These are phyloP conservation scores for Hypsopygia costalis DNA, from an alignment of 2,888 invertebrate genomes.

Conservation along the genomic window DNA sequence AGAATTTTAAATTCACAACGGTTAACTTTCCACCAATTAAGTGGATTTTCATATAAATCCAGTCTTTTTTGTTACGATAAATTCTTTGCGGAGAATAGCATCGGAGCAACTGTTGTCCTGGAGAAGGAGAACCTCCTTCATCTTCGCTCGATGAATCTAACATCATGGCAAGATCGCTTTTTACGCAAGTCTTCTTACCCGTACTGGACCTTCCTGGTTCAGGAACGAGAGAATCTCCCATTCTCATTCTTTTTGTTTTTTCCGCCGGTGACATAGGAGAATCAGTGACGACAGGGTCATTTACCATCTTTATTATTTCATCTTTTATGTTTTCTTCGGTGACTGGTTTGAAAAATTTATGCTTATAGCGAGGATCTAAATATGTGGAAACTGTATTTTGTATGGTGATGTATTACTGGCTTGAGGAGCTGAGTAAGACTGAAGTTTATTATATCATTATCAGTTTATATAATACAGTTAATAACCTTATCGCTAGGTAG, in stretches of 20 bases:
- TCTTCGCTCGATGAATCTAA: constrained; percentile 20
- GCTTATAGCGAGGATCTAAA: constrained; percentile 24
- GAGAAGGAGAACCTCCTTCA: neutral
- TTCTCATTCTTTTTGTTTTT: neutral
- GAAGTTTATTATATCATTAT: too few relatives aligned
- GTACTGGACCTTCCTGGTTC: constrained; percentile 13
- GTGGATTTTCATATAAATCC: too few relatives aligned
- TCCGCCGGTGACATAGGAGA: neutral
- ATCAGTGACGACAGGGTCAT: constrained; percentile 4
- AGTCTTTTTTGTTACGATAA: too few relatives aligned
- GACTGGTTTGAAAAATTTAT: constrained; percentile 14
- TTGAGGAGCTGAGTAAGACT: too few relatives aligned
- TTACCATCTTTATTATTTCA: neutral
- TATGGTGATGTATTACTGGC: too few relatives aligned
- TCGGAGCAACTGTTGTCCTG: neutral
- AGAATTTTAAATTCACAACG: too few relatives aligned
- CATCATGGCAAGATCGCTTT: constrained; percentile 18
- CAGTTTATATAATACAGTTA: too few relatives aligned
- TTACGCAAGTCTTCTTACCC: constrained; percentile 12
- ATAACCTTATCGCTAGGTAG: too few relatives aligned
- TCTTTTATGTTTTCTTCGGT: constrained; percentile 25
- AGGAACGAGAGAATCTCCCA: neutral
- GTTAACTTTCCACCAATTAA: too few relatives aligned
- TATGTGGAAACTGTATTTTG: constrained; percentile 25
- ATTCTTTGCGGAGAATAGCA: too few relatives aligned